Percentiles rank a stretch among this genome's conserved stretches.
Conservation (phyloP, 2,113 vertebrate genomes). For the Passer domesticus region DNA sequence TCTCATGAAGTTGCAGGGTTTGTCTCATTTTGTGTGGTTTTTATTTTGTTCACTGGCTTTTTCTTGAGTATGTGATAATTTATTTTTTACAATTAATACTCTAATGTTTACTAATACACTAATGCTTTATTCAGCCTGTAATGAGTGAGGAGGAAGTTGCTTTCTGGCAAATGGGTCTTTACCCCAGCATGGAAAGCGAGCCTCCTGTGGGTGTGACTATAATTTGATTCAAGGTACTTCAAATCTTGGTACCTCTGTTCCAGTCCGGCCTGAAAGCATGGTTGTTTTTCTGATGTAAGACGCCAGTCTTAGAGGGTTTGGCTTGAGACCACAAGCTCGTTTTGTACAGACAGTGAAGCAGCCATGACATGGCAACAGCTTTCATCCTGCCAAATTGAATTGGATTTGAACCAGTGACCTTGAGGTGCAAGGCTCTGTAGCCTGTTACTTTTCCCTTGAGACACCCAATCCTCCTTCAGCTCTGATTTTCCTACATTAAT, state of each 20-base stretch:
- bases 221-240: background rate
- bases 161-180: background rate
- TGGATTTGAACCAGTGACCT: conserved; percentile 36
- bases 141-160: background rate
- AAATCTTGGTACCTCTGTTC: background rate
- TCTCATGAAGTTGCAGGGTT: background rate
- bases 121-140: background rate
- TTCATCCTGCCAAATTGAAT: conserved; percentile 3
- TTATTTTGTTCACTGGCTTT: background rate
- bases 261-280: background rate
- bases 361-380: background rate
- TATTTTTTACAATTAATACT: background rate
- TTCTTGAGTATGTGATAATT: background rate
- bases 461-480: background rate
- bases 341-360: background rate
- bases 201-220: background rate
- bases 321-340: background rate
- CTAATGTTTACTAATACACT: background rate
- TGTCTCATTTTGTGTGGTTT: background rate
- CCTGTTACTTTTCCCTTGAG: conserved; percentile 3
- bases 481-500: background rate
- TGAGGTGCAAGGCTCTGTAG: background rate
- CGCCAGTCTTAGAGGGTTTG: background rate
- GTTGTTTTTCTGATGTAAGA: background rate
- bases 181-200: background rate